Conservation (phyloP, 2,797 vertebrate genomes). For the Pogonophryne albipinna region DNA sequence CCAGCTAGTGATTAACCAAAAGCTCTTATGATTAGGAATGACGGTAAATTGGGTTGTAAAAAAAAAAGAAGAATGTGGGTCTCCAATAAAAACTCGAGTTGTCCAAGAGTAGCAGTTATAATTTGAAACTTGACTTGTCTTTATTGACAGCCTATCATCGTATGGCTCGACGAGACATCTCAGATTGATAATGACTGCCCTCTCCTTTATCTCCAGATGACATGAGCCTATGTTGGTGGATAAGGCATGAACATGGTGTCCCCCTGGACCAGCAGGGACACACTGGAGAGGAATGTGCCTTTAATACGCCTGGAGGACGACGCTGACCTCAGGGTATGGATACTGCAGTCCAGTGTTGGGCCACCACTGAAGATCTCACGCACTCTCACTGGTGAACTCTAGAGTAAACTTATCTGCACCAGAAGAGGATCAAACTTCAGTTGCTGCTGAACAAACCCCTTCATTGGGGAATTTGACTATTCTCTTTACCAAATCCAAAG, state of each 20-base stretch:
- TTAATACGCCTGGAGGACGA: conserved; percentile 87
- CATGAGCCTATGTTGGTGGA: conserved; percentile 72
- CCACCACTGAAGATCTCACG: conserved; percentile 31
- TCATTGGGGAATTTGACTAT: conserved; percentile 77
- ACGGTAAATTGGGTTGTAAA: too few species aligned
- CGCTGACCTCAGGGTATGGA: conserved; percentile 86
- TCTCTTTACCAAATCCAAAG: conserved; percentile 83
- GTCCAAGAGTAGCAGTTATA: conserved; percentile 11
- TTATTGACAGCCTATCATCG: conserved; percentile 3
- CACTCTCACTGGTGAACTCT: conserved; percentile 48
- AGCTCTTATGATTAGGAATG: too few species aligned
- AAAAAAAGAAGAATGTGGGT: background rate
- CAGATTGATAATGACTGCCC: conserved; percentile 28
- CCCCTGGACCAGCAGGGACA: conserved; percentile 68
- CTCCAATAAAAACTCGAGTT: background rate
- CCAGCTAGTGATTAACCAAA: too few species aligned
- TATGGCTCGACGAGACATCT: background rate
- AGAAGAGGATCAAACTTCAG: conserved; percentile 70
- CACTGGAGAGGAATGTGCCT: conserved; percentile 84
- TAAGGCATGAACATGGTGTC: conserved; percentile 78
- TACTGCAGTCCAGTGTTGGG: conserved; percentile 17
- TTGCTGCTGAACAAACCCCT: conserved; percentile 67
- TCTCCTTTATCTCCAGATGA: conserved; percentile 74
- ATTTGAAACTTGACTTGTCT: conserved; percentile 1
- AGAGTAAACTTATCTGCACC: conserved; percentile 55